Conservation (phyloP, 37 sponge, comb jelly and placozoan genomes). For the Lycopodina hypogea region DNA sequence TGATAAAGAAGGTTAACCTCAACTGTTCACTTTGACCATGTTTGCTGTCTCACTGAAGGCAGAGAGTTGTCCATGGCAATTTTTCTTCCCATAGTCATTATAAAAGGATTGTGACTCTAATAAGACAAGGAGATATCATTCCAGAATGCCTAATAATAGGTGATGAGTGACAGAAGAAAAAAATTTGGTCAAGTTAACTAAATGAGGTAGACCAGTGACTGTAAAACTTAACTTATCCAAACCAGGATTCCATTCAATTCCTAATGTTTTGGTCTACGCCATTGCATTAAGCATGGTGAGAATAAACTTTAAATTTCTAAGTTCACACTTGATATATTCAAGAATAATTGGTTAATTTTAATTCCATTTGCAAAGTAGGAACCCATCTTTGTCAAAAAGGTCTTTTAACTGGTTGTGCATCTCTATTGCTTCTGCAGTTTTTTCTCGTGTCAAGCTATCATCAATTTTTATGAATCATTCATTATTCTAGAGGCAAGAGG, state of each 20-base stretch:
- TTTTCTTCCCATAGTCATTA: neutral
- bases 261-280: constrained; percentile 33
- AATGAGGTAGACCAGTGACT: constrained; percentile 3
- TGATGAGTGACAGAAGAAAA: constrained; percentile 27
- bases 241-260: constrained; percentile 35
- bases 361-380: constrained; percentile 38
- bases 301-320: neutral
- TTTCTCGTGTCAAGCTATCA: constrained; percentile 29
- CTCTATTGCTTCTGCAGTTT: constrained; percentile 18
- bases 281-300: neutral
- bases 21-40: neutral
- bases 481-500: constrained; percentile 2
- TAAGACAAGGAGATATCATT: constrained; percentile 32
- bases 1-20: neutral
- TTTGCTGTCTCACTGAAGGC: neutral
- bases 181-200: constrained; percentile 20
- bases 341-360: constrained; percentile 24
- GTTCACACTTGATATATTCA: neutral
- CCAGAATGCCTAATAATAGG: constrained; percentile 29
- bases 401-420: constrained; percentile 6
- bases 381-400: constrained; percentile 18
- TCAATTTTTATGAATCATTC: constrained; percentile 25
- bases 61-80: neutral
- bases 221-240: constrained; percentile 20
- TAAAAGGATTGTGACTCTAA: constrained; percentile 10